Evolutionary conservation across 2,113 vertebrate species (phyloP), one percentile per base, ranked within the genome.

Genomic region (Xenus cinereus): DNA sequence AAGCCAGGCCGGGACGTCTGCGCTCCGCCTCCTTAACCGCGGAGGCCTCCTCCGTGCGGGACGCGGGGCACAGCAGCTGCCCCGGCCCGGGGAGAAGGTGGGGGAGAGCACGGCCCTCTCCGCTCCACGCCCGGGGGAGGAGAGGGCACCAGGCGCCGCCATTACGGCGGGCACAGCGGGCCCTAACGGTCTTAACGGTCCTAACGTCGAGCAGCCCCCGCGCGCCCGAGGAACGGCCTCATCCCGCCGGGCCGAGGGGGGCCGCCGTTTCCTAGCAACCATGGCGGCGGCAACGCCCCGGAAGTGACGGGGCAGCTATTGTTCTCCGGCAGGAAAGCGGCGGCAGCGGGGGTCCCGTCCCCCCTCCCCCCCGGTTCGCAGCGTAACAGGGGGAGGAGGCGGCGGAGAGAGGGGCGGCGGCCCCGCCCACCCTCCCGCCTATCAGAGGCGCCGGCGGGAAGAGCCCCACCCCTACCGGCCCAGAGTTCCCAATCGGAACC

Each of bases 311-410:
- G n/a, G 17, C 24, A 23, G 78, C 96, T 89, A 96, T 93, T 59
- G 87, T 96, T 95, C 90, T 92, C 45, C 32, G 27, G n/a, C 94
- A 92, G 97, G 96, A 97, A 98, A 45, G 35, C 59, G 45, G 77
- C 72, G 17, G 23, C 67, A 6, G 10, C 12, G n/a, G 57, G 21
- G 21, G 56, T 33, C 21, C 21, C 33, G 24, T 24, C 48, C 19
- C 17, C 45, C 45, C 45, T 46, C 54, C 54, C 54, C 56, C 21
- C 48, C 41, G 63, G 43, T 41, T 15, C 18, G 45, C 74, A 30
- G 68, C 48, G 8, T 19, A 53, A 50, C 46, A 22, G 21, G 32
- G 13, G 32, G 41, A 46, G 26, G 28, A 8, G 39, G 37, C 30
- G 14, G 15, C 23, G 9, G 18, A 12, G 5, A 43, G 22, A 15